phyloP scores from a whole-genome alignment of 1,140 invertebrate species.

The Battus philenor region DNA sequence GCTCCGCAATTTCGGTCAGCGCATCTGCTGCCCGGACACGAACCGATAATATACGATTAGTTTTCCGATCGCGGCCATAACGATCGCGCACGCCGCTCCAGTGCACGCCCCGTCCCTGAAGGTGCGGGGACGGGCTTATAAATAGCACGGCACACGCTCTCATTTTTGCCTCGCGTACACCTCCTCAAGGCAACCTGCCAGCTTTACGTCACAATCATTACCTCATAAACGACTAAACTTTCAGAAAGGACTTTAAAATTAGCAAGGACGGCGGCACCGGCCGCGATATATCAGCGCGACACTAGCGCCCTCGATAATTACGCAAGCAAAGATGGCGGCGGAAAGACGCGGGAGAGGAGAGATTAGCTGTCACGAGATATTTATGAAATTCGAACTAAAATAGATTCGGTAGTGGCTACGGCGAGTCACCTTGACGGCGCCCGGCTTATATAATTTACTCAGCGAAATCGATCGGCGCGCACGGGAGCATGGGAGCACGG shows the following conservation, averaged over 20 bases:
- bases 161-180: conserved; percentile 52
- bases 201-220: conserved; percentile 59
- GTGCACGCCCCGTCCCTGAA: conserved; percentile 42
- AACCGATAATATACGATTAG: conserved; percentile 67
- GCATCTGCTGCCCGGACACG: conserved; percentile 55
- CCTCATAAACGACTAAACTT: conserved; percentile 69
- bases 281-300: conserved; percentile 44
- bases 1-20: conserved; percentile 63
- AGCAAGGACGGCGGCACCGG: conserved; percentile 61
- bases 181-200: conserved; percentile 59
- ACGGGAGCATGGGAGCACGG: conserved; percentile 41
- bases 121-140: conserved; percentile 50
- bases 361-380: conserved; percentile 72
- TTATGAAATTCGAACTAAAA: conserved; percentile 73
- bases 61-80: conserved; percentile 42
- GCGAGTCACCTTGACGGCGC: conserved; percentile 69
- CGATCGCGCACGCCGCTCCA: conserved; percentile 26
- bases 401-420: conserved; percentile 65
- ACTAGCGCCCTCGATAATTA: conserved; percentile 48
- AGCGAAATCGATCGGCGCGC: conserved; percentile 34
- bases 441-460: conserved; percentile 53
- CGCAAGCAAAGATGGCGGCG: conserved; percentile 66
- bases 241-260: conserved; percentile 71
- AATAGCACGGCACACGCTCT: conserved; percentile 48
- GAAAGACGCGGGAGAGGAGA: conserved; percentile 64